Base-by-base conservation (phyloP, 2,113 vertebrate species). In the Phrynosoma platyrhinos region DNA sequence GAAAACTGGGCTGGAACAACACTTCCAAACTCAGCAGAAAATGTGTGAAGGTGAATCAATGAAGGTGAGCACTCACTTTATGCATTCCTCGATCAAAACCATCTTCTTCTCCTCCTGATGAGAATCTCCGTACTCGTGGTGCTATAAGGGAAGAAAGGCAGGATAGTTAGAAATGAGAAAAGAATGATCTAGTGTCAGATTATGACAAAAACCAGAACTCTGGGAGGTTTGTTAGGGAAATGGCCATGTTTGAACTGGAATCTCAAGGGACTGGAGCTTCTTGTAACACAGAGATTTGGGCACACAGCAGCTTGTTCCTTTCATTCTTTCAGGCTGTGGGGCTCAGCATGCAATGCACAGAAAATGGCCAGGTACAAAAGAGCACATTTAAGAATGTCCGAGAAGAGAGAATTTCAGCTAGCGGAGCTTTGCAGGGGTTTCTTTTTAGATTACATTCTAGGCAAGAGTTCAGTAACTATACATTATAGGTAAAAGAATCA, bases 21-120 rank as follows among this genome's bases (percentile, higher is more conserved):
- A 69, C 58, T 47, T 25, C 62, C 62, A 12, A 55, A 12, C 13
- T 27, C 30, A 82, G 42, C 3, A 74, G 66, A 2, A 75, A 52
- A 62, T 9, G 36, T 30, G 16, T n/a, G 5, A 83, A 64, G 69
- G 21, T 12, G n/a, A 25, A 74, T n/a, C n/a, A 21, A 40, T 25
- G 42, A 52, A 77, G 55, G 72, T 0, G 3, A 52, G 9, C 20
- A 32, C 96, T 95, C 91, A 98, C 98, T 95, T 96, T 98, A 92
- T 98, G 97, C 96, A 98, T 96, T 83, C 97, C 97, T 82, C 97
- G 97, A 91, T 97, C 97, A 42, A 97, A 98, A 0, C 97, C 96
- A 0, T 98, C 98, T 74, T 98, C 98, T 77, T 98, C 98, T 0
- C 97, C 97, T 52, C 98, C 98, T 0, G 98, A 98, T 0, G 98